A percentile compares a stretch with the other conserved stretches of the same genome.
Conservation (phyloP, 1,140 invertebrate species). For the Tribolium madens region DNA sequence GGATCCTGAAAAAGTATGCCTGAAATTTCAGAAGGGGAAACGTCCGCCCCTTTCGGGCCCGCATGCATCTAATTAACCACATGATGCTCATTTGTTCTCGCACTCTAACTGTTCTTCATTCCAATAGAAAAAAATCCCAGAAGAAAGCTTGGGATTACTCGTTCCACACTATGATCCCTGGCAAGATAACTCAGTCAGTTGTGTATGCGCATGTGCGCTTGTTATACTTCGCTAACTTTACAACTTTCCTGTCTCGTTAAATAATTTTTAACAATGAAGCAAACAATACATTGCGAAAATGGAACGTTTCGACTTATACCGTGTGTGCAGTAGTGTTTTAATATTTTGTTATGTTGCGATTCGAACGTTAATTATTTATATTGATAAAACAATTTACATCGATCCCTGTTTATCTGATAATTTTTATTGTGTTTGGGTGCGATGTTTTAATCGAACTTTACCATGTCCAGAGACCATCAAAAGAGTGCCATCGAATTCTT, state of each 20-base stretch:
- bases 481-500: constrained; percentile 55
- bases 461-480: constrained; percentile 53
- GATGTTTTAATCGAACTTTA: constrained; percentile 38
- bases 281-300: constrained; percentile 7
- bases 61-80: not conserved
- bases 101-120: not conserved
- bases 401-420: constrained; percentile 39
- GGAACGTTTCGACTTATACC: constrained; percentile 12
- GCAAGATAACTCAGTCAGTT: not conserved
- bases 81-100: not conserved
- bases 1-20: not conserved
- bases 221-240: constrained; percentile 21
- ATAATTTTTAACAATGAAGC: constrained; percentile 25
- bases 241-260: constrained; percentile 21
- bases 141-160: not conserved
- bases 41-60: not conserved
- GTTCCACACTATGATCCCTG: constrained; percentile 12
- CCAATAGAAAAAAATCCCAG: not conserved
- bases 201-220: not conserved
- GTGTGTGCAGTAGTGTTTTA: constrained; percentile 39
- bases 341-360: constrained; percentile 45
- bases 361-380: constrained; percentile 46
- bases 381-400: constrained; percentile 53
- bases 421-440: constrained; percentile 26
- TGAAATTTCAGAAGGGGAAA: not conserved